Base-by-base conservation (phyloP, 1,140 invertebrate genomes). In the Camponotus floridanus region DNA sequence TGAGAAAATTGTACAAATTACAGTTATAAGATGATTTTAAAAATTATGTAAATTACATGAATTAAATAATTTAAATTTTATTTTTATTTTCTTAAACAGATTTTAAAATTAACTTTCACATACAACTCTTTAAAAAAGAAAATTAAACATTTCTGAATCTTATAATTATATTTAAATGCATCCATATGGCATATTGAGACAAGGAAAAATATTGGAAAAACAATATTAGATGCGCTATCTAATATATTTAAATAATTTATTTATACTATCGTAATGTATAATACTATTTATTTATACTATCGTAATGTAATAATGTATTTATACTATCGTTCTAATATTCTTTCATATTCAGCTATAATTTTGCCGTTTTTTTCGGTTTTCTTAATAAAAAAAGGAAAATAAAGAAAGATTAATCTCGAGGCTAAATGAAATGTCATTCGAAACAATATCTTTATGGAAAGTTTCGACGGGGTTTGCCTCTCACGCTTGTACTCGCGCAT, bases 391-490 rank as follows among this genome's bases (percentile, higher is more conserved):
- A 31, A 33, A 31, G 8, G 8, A 65, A 18, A 65, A 59, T 9
- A 8, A 65, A 6, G 18, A 36, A 39, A 31, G 7, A 26, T 45
- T 64, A 76, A 48, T 78, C 26, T 45, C 1, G 6, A 78, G 39
- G n/a, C 26, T 78, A 33, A 78, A 65, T 18, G 21, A 13, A 1
- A 42, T 59, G 18, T 6, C 39, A 45, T 3, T 13, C 73, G 18
- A 18, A 39, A 15, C 73, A 55, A 64, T 62, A 55, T 78, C 51
- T 76, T 87, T 87, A 57, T 39, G 18, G 18, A 78, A 78, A 64
- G 36, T 86, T 73, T 21, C 57, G 67, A 76, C 51, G 36, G n/a
- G 33, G 45, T 85, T 70, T 26, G 57, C 59, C 76, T 87, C 84
- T 57, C 59, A 42, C 26, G 55, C 15, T 45, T 36, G 64, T 21